These are phyloP conservation scores for Drosophila arizonae DNA, from an alignment of 1,140 invertebrate species.

Conservation along the genomic window DNA sequence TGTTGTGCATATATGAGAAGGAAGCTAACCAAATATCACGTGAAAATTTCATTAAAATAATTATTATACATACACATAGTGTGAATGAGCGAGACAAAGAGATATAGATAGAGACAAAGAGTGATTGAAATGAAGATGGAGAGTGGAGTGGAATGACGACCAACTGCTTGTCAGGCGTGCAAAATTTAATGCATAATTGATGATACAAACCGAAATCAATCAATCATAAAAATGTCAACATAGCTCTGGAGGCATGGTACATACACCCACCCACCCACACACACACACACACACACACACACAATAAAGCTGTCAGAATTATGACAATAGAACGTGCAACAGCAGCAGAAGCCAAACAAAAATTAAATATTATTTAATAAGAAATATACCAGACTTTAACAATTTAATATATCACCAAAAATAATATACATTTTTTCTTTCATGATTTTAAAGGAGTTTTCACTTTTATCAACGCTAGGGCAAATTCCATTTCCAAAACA, in stretches of 20 bases:
- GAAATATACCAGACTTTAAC: constrained; percentile 16
- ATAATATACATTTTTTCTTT: neutral
- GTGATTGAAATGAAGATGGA: neutral
- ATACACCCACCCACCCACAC: neutral
- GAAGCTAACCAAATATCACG: constrained; percentile 41
- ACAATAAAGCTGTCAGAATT: constrained; percentile 24
- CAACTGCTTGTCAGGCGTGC: constrained; percentile 65
- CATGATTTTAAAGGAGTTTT: neutral
- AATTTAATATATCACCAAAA: neutral
- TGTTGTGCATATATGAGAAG: constrained; percentile 12
- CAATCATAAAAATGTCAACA: constrained; percentile 76
- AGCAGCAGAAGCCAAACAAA: neutral
- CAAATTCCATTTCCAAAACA: too few species aligned
- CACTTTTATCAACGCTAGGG: neutral
- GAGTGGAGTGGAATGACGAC: neutral
- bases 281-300: constrained; percentile 1
- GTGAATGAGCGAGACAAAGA: neutral
- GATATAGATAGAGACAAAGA: neutral
- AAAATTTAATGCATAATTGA: constrained; percentile 79
- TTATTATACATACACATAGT: constrained; percentile 45
- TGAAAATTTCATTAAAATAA: constrained; percentile 76
- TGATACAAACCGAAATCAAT: constrained; percentile 76
- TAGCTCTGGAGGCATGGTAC: neutral
- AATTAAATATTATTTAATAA: constrained; percentile 2
- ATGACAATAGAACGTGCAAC: constrained; percentile 9